These are phyloP conservation scores for Sphaerophoria taeniata DNA, from an alignment of 2,888 invertebrate species.

Conservation along the genomic window DNA sequence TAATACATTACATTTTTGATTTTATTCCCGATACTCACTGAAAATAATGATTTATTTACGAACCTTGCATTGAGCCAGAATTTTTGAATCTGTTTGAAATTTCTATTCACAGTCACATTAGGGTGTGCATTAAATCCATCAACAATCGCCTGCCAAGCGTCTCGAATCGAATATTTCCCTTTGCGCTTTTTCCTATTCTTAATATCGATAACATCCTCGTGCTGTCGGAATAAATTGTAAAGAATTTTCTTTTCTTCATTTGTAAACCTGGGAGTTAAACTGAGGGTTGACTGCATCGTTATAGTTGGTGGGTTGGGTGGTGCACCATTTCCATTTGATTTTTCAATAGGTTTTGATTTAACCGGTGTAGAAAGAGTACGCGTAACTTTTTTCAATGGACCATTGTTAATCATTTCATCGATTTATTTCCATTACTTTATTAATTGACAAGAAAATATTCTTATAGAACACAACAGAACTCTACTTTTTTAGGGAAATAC, in stretches of 20 bases:
- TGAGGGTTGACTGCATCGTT: neutral
- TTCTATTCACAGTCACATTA: conserved; percentile 79
- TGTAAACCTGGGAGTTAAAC: conserved; percentile 79
- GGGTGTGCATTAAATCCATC: conserved; percentile 81
- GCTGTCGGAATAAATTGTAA: conserved; percentile 79
- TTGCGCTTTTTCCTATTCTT: conserved; percentile 81
- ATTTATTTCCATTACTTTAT: too few species aligned
- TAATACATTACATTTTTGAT: too few species aligned
- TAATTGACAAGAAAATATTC: too few species aligned
- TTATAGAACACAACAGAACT: too few species aligned
- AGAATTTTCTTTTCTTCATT: conserved; percentile 81
- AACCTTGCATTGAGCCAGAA: conserved; percentile 83
- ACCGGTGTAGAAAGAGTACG: neutral
- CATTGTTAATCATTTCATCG: neutral
- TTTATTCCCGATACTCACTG: too few species aligned
- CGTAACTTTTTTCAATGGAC: neutral
- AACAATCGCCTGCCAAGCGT: conserved; percentile 82
- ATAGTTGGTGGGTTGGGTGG: neutral
- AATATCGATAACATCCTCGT: conserved; percentile 82
- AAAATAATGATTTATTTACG: too few species aligned
- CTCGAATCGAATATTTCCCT: conserved; percentile 80
- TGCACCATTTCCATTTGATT: conserved; percentile 26
- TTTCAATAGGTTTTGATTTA: neutral
- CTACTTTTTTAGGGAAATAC: too few species aligned
- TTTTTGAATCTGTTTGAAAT: conserved; percentile 82